These are phyloP conservation scores for Aphaenogaster ashmeadi DNA, from an alignment of 1,140 invertebrate genomes.

Conservation along the genomic window DNA sequence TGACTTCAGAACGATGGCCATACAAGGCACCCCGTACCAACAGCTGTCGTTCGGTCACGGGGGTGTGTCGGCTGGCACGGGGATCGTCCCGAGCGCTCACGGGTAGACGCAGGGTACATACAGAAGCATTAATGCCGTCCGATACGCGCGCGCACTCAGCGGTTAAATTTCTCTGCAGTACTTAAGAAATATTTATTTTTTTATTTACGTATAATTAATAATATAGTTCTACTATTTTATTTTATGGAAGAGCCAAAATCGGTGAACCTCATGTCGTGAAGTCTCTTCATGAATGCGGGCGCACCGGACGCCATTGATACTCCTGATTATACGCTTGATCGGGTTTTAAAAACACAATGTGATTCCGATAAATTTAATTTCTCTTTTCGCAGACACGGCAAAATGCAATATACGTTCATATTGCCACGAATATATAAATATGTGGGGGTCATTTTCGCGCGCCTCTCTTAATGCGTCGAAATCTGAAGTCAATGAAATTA, in stretches of 20 bases:
- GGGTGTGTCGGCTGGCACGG: neutral
- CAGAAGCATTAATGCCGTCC: neutral
- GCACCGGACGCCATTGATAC: neutral
- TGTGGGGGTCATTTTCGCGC: neutral
- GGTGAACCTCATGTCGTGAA: neutral
- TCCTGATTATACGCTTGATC: neutral
- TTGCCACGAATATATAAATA: conserved; percentile 34
- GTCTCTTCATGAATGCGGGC: neutral
- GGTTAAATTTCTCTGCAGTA: neutral
- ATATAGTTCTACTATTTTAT: neutral
- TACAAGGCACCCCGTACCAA: conserved; percentile 60
- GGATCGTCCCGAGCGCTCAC: neutral
- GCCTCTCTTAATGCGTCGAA: neutral
- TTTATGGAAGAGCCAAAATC: neutral
- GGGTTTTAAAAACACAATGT: neutral
- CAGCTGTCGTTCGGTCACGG: neutral
- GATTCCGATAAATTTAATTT: neutral
- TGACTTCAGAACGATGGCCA: conserved; percentile 74
- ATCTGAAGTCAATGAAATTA: neutral
- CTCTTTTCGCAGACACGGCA: neutral
- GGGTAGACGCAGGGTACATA: conserved; percentile 25
- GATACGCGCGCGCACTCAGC: neutral
- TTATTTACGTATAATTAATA: conserved; percentile 23
- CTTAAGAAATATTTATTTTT: conserved; percentile 17
- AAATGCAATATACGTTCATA: neutral